Evolutionary conservation across 1,140 invertebrate genomes (phyloP), one percentile per base, ranked within the genome.

Genomic region (Myzus persicae): DNA sequence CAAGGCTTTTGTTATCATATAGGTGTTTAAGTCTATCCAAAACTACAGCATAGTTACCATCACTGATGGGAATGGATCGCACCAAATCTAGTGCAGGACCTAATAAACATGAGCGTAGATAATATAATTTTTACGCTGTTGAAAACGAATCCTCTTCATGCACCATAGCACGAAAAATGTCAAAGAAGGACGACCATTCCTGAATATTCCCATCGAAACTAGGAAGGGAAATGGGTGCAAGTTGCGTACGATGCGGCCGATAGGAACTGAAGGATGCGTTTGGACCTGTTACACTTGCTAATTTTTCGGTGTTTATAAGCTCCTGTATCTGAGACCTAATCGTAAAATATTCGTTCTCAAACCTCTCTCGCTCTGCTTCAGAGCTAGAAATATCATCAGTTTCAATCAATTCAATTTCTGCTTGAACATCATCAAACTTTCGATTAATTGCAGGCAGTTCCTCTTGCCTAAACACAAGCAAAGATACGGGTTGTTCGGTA

Each of bases 251-350:
- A 36, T 76, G n/a, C 7, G 1, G 1, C 24, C 2, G 11, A n/a
- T 4, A n/a, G 26, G 6, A 0, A 26, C 26, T 8, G 1, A 7
- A 2, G 2, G 67, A 76, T 9, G 9, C n/a, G 36, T 76, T 76
- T 0, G 7, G 7, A 9, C 0, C 67, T 5, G 67, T 36, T 1
- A 9, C 11, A 31, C 9, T 11, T 3, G 7, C 0, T n/a, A 11
- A 8, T 9, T 11, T 76, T 36, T 76, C 26, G 0, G 8, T n/a
- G 9, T n/a, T n/a, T 76, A 2, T n/a, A 36, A n/a, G 7, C 36
- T 76, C 67, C 6, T 76, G 67, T 9, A 76, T 76, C 24, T n/a
- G 26, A 7, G 67, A 76, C 36, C 67, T 76, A 7, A 76, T 36
- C 11, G 26, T 31, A 22, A n/a, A 36, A n/a, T 36, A 76, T 11